Base-by-base conservation (phyloP, 2,888 invertebrate genomes). In the Agonopterix subpropinquella region DNA sequence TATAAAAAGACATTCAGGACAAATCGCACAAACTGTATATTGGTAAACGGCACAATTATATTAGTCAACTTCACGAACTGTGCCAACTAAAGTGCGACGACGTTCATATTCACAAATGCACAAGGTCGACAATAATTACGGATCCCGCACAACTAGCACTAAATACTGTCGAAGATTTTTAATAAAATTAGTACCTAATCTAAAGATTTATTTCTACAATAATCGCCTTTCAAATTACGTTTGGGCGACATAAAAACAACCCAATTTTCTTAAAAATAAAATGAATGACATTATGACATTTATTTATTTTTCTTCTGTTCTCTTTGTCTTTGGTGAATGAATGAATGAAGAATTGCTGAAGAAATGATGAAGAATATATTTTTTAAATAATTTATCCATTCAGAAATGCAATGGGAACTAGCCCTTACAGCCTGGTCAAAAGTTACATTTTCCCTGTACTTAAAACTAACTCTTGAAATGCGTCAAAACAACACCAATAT, bases 181-280 rank as follows among this genome's bases (percentile, higher is more conserved):
- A 44, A 43, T 52, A 44, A 49, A 55, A 55, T 49, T 51, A 57
- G 51, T 53, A 13, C 13, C 13, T 13, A 51, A 51, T 55, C 52
- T 47, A 51, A 50, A 59, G 51, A 45, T 53, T 61, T 56, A 62
- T 67, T 61, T 50, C 54, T 52, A 49, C 52, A 59, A 41, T 51
- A 63, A 55, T 65, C 64, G 49, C 52, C 53, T 58, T 54, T 54
- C 56, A 51, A 59, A 63, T 59, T 62, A 61, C 46, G 52, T 54
- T 61, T 54, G 57, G 57, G 56, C 64, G 61, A 70, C 73, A 80
- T 73, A 77, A 80, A 81, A 82, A 82, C 80, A 82, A 80, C 69
- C 67, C 74, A 75, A 72, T 73, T 73, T 55, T 53, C 71, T 71
- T 60, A 65, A 78, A 74, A 73, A 69, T 70, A 73, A 49, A 74